Evolutionary conservation across 2,797 vertebrate genomes (phyloP), one percentile per base, ranked within the genome.

Genomic region (Phrynocephalus forsythii): DNA sequence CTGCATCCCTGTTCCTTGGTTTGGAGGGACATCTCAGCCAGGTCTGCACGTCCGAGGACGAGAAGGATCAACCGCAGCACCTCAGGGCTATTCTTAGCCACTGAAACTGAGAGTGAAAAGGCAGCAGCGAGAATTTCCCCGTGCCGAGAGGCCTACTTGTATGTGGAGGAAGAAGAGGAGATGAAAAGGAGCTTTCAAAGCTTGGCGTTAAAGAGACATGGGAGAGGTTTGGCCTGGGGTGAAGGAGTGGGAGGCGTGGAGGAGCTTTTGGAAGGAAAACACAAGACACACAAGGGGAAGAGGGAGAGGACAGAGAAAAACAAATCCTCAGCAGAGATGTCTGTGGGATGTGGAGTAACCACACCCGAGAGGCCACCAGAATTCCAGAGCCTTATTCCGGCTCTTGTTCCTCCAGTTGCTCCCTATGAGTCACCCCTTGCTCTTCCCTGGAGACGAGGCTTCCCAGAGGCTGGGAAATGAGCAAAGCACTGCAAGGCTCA

Each of bases 31-130:
- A 48, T 63, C 83, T 44, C 50, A 38, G 71, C 60, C 69, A 67
- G 71, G 79, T 68, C 78, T 1, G 67, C 79, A 68, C 63, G n/a
- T 69, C 16, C 69, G 9, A 48, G 69, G 18, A 56, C 60, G 16
- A 38, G 24, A 60, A 81, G 24, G 24, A 44, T 85, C 83, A 20
- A 38, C n/a, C 18, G 30, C 50, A 71, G 83, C 56, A 26, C 33
- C 26, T 67, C 71, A 68, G 56, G 52, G 63, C 71, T 88, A 88
- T 88, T 88, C 83, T 88, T 88, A 88, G 87, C 77, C n/a, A 75
- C 83, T 56, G 78, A 68, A 81, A 76, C 30, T 52, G 24, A 48
- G 44, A 24, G 48, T 82, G 87, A 83, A 88, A 85, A 44, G 38
- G 38, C 38, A 44, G 83, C 44, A 85, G 83, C 83, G 78, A 85